These are phyloP conservation scores for Eriosoma lanigerum DNA, from an alignment of 1,140 invertebrate genomes.

Conservation along the genomic window DNA sequence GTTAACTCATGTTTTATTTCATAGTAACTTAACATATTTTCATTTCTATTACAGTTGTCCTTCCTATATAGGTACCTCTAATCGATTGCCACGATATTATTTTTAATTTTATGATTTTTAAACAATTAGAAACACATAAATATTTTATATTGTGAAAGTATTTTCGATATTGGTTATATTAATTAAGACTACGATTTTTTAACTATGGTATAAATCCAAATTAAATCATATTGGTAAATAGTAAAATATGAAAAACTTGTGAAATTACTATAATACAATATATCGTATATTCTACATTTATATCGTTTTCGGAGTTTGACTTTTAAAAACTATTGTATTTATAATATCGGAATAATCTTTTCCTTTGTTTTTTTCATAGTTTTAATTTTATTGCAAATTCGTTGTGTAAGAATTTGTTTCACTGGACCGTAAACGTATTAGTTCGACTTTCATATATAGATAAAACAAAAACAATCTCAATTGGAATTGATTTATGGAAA, in stretches of 20 bases:
- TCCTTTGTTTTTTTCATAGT: neutral
- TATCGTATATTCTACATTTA: neutral
- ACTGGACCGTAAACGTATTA: neutral
- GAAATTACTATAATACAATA: neutral
- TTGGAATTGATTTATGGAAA: conserved; percentile 24
- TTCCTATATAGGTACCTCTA: too few species aligned
- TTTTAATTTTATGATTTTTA: too few species aligned
- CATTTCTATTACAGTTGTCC: too few species aligned
- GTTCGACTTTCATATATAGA: neutral
- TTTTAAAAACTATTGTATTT: conserved; percentile 33
- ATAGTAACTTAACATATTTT: too few species aligned
- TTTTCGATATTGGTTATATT: too few species aligned
- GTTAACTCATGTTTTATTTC: too few species aligned
- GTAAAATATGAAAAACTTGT: neutral
- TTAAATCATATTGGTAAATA: neutral
- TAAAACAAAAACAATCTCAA: conserved; percentile 5
- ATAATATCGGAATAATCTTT: conserved; percentile 1
- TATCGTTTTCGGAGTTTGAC: neutral
- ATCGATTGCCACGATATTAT: too few species aligned
- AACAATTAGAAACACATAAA: too few species aligned
- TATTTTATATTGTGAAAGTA: too few species aligned
- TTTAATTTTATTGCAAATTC: conserved; percentile 17
- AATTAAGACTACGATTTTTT: too few species aligned
- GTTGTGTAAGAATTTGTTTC: neutral
- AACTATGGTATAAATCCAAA: too few species aligned